Evolutionary conservation across 2,888 invertebrate genomes (phyloP), one percentile per base, ranked within the genome.

Genomic region (Drosophila prostipennis): DNA sequence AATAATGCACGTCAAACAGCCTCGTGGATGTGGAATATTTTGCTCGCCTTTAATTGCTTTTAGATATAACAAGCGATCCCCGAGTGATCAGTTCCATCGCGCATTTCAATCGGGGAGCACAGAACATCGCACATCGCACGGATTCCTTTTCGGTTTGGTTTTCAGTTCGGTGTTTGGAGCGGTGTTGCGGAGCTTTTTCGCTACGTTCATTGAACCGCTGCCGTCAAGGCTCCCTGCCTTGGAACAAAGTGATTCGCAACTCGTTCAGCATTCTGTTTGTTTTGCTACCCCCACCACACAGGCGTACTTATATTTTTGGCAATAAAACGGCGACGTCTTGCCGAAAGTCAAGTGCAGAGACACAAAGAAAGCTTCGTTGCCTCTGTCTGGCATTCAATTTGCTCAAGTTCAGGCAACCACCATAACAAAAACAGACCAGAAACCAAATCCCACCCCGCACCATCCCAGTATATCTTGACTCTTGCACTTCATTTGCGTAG

Each of bases 291-390:
- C 32, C 36, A 39, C 32, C 43, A 52, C 48, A 67, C 67, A 42
- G 40, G 36, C 49, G 16, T 26, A 68, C 23, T 10, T 55, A 71
- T 82, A 57, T 74, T 69, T 82, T 83, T 84, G 87, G 82, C 84
- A 83, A 84, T 84, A 87, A 83, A 84, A 76, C 76, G 74, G 63
- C 63, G 72, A 54, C 64, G 70, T 14, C 77, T 19, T 67, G 76
- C 56, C 65, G 77, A 83, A 87, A 77, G 87, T 82, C 82, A 83
- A 83, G 85, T 87, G 87, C 82, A 87, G 29, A 69, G 70, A 78
- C 77, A 87, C 82, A 87, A 83, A 84, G 87, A 87, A 84, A 87
- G 65, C 71, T 45, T 40, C 40, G 11, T 11, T n/a, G n/a, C 29
- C 37, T 26, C 69, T 58, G 69, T 70, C 46, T 82, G 79, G 78